Base-by-base conservation (phyloP, 2,797 vertebrate species). In the Apodemus agrarius region DNA sequence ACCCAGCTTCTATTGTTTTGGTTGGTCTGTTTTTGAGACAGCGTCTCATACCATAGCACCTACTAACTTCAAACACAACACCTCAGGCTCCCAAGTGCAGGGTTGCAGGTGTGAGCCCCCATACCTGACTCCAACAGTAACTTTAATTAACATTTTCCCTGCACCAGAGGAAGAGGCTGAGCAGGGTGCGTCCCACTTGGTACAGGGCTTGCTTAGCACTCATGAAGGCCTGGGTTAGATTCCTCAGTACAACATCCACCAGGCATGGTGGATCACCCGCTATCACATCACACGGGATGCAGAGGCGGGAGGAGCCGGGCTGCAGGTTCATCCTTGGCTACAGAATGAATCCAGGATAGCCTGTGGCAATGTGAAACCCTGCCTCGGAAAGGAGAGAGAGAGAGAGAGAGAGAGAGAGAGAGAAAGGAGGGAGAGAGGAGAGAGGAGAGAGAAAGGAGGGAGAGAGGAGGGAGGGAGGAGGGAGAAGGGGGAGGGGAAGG, bases 391-490 rank as follows among this genome's bases (percentile, higher is more conserved):
- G 65, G 7, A 2, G 21, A 54, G 11, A 24, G 12, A 7, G 7
- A 61, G 34, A 5, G 10, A 57, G 34, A 40, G 9, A 40, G 7
- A 10, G 12, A 29, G 26, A 1, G 16, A 1, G n/a, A 7, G 12
- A 24, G n/a, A n/a, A n/a, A n/a, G n/a, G 9, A 3, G 29, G 12
- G 9, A 6, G 12, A 19, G 1, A 3, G 6, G 12, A n/a, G 11
- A 26, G 10, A 6, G 11, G 3, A 4, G n/a, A n/a, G 26, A 43
- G 13, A 6, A 4, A 9, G 24, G 14, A 59, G 14, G 22, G 19
- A 31, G 3, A 11, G 24, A 31, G 29, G 1, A 3, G 2, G 12
- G 6, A 17, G 40, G 31, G 5, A 19, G 3, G 5, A 3, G 17
- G 8, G n/a, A n/a, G n/a, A n/a, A n/a, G n/a, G n/a, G n/a, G n/a